These are phyloP conservation scores for Solenodon paradoxus DNA, from an alignment of 2,113 vertebrate species.

Conservation along the genomic window DNA sequence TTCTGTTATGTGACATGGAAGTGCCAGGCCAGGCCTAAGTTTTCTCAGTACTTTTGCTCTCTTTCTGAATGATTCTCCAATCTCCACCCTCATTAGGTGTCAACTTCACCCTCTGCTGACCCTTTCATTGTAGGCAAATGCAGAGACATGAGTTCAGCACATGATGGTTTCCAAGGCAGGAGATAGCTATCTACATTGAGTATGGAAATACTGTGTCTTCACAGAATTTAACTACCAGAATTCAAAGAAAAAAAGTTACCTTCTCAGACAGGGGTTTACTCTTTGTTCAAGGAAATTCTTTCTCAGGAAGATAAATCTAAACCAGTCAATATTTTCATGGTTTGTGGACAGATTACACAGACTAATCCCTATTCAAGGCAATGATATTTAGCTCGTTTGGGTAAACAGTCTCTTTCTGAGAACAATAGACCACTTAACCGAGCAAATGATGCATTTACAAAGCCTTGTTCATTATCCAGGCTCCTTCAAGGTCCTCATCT, in stretches of 20 bases:
- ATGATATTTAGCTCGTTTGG: neutral
- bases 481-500: neutral
- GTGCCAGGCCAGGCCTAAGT: fast-evolving
- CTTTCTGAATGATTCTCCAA: neutral
- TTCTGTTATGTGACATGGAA: fast-evolving
- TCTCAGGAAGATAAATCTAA: neutral
- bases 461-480: neutral
- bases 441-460: neutral
- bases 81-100: fast-evolving
- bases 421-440: neutral
- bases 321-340: neutral
- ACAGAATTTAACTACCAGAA: neutral
- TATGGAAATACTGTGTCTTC: fast-evolving
- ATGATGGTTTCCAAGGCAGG: fast-evolving
- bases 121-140: fast-evolving
- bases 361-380: neutral
- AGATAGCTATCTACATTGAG: neutral
- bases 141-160: neutral
- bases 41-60: fast-evolving
- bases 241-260: neutral
- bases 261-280: neutral
- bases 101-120: neutral
- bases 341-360: neutral
- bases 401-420: neutral
- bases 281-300: neutral